Evolutionary conservation across 2,888 invertebrate species (phyloP).

Genomic region (Eulithis testata): DNA sequence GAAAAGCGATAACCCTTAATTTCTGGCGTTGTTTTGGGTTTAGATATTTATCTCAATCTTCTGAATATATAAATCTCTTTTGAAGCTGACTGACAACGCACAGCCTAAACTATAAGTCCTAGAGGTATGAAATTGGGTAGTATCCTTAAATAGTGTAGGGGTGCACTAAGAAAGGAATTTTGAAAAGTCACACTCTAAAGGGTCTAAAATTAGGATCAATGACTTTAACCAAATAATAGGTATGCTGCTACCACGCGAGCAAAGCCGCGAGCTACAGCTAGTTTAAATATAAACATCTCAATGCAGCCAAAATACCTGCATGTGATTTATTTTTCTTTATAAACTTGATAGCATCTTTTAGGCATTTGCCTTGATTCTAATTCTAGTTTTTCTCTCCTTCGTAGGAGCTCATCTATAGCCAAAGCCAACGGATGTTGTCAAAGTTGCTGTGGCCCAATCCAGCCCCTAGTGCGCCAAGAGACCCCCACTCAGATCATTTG

Average conservation of each 20-base stretch:
- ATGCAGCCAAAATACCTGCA: slow-evolving; percentile 16
- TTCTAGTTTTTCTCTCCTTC: slow-evolving; percentile 83
- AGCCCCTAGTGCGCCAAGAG: slow-evolving; percentile 81
- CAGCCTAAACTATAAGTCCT: too few relatives aligned
- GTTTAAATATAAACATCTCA: neutral
- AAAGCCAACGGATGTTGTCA: slow-evolving; percentile 84
- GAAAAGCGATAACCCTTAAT: neutral
- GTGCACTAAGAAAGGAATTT: too few relatives aligned
- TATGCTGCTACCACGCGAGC: too few relatives aligned
- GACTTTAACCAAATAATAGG: too few relatives aligned
- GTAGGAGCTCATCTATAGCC: slow-evolving; percentile 85
- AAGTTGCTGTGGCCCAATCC: slow-evolving; percentile 84
- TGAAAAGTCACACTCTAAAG: too few relatives aligned
- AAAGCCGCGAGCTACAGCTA: too few relatives aligned
- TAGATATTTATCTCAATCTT: neutral
- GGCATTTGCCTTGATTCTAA: slow-evolving; percentile 30
- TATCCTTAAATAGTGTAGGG: too few relatives aligned
- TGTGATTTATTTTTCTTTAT: slow-evolving; percentile 17
- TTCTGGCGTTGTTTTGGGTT: slow-evolving; percentile 16
- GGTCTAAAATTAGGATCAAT: too few relatives aligned
- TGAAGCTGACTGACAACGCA: too few relatives aligned
- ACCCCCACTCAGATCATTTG: slow-evolving; percentile 84
- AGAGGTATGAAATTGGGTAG: too few relatives aligned
- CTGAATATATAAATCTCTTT: too few relatives aligned
- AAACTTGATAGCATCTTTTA: slow-evolving; percentile 5